Percentiles rank a stretch among this genome's conserved stretches.
phyloP scores from a whole-genome alignment of 1,140 invertebrate species.

The Daktulosphaira vitifoliae region DNA sequence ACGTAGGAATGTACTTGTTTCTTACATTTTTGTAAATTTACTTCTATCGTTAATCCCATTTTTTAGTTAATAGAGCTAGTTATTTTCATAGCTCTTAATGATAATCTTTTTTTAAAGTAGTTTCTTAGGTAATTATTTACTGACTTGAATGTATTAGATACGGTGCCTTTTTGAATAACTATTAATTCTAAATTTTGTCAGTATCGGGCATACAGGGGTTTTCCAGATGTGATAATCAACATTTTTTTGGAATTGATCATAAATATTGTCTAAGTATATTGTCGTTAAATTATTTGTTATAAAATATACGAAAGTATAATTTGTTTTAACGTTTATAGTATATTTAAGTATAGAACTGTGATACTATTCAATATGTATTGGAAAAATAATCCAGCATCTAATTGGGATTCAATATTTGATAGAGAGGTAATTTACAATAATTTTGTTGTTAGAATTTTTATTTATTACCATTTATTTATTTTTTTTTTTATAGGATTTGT shows the following conservation, averaged over 20 bases:
- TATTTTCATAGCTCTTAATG: not conserved
- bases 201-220: constrained; percentile 13
- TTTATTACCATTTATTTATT: not conserved
- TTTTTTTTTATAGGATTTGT: constrained; percentile 63
- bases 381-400: constrained; percentile 27
- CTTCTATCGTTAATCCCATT: too few species aligned
- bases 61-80: not conserved
- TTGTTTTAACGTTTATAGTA: not conserved
- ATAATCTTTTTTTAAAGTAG: not conserved
- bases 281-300: not conserved
- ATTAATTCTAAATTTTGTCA: not conserved
- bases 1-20: constrained; percentile 2
- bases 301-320: not conserved
- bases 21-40: constrained; percentile 4
- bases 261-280: not conserved
- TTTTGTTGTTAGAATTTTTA: not conserved
- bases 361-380: constrained; percentile 13
- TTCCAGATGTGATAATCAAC: constrained; percentile 23
- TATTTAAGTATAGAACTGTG: not conserved
- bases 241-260: constrained; percentile 11
- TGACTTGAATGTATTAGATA: not conserved
- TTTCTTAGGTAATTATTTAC: not conserved
- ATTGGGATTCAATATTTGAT: constrained; percentile 27
- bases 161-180: not conserved
- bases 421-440: constrained; percentile 8